Evolutionary conservation across 1,140 invertebrate genomes (phyloP).

Genomic region (Archivesica marissinica): DNA sequence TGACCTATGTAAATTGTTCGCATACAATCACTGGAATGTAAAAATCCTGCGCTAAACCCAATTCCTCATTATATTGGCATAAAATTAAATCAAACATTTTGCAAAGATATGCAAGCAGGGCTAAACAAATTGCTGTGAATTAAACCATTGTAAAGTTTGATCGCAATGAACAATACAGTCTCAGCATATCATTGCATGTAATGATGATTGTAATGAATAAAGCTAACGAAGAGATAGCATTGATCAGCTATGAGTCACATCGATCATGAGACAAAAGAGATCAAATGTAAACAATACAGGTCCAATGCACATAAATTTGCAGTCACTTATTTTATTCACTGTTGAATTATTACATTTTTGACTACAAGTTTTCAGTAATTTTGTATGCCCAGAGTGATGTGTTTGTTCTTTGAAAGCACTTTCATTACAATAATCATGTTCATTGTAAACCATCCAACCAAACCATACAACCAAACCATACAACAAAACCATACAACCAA

Average conservation of each 20-base stretch:
- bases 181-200: background rate
- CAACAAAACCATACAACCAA: too few species aligned
- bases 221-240: conserved; percentile 8
- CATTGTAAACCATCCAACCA: too few species aligned
- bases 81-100: background rate
- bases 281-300: background rate
- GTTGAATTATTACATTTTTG: too few species aligned
- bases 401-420: too few species aligned
- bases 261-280: background rate
- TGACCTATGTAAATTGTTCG: conserved; percentile 51
- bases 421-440: too few species aligned
- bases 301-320: too few species aligned
- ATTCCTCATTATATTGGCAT: conserved; percentile 25
- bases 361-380: too few species aligned
- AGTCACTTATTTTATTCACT: too few species aligned
- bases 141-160: background rate
- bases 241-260: background rate
- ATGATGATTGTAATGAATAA: conserved; percentile 6
- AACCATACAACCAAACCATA: too few species aligned
- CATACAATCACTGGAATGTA: conserved; percentile 15
- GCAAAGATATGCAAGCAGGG: background rate
- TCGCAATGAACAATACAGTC: conserved; percentile 11
- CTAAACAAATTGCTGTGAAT: conserved; percentile 22
- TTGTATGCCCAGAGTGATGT: too few species aligned
- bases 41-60: background rate